Evolutionary conservation across 30 jellyfish, hydroid and myxozoan genomes (phyloP), one percentile per base, ranked within the genome.

Genomic region (Mastigias papua): DNA sequence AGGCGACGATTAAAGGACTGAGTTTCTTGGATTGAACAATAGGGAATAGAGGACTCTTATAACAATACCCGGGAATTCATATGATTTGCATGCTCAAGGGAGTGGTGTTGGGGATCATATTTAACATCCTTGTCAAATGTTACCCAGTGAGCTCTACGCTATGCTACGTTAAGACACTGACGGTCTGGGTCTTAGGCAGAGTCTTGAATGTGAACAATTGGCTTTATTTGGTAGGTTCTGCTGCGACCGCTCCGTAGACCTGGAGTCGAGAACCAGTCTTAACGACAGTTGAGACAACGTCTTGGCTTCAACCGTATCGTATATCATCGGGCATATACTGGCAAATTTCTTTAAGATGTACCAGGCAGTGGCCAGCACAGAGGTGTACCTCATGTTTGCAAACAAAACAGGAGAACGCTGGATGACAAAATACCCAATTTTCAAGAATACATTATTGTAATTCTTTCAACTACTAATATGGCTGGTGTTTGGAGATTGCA

Each of bases 1-100:
- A 69, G 81, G 81, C 81, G 81, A 27, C 81, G 81, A 69, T 69
- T 5, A 57, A 62, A 20, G 63, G 81, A 32, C 57, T 26, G 81
- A 49, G 26, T 33, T 69, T 69, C 62, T 48, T 69, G 81, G 81
- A 69, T 62, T 32, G 23, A 16, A 69, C 58, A 30, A 48, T 15
- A 57, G 69, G 3, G 69, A 19, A 48, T 48, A 48, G 62, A 48
- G 62, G 19, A 19, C 10, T 20, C 8, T 8, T 6, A 57, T 19
- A 5, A 57, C 54, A 42, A 65, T 17, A 33, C 49, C 9, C n/a
- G 28, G 80, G 80, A 69, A 27, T 69, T 69, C 16, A 15, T 29
- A 48, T 11, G 80, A 69, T 42, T 37, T 69, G 80, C 31, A 48
- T 69, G 30, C 20, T 16, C 83, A 61, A 33, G 83, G 83, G 63